phyloP scores from a whole-genome alignment of 2,113 vertebrate genomes.

The Rhombomys opimus region DNA sequence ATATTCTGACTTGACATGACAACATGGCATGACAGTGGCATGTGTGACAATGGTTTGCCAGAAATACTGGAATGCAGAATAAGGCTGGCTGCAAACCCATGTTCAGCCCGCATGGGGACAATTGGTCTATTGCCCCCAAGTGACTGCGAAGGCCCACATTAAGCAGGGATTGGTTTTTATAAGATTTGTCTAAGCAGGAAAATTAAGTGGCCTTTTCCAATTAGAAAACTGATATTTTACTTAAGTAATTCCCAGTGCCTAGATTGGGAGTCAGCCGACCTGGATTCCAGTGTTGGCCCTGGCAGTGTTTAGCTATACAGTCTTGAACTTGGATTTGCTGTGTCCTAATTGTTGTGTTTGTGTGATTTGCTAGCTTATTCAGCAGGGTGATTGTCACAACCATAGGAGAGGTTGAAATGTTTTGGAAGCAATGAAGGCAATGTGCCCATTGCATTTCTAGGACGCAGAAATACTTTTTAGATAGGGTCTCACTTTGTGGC shows the following conservation, averaged over 20 bases:
- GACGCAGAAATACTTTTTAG: background rate
- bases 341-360: background rate
- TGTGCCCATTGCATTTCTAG: background rate
- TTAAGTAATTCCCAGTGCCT: background rate
- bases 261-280: background rate
- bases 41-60: background rate
- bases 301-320: background rate
- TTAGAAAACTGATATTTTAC: slow-evolving; percentile 18
- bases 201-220: slow-evolving; percentile 19
- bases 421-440: background rate
- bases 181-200: background rate
- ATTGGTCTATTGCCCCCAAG: background rate
- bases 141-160: background rate
- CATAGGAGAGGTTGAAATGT: background rate
- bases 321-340: background rate
- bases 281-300: background rate
- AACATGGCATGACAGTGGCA: background rate
- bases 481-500: background rate
- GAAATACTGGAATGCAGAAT: background rate
- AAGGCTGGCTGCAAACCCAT: background rate
- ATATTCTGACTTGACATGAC: background rate
- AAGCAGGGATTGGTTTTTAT: background rate
- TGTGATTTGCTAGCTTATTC: background rate
- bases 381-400: background rate
- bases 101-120: background rate